These are phyloP conservation scores for Leptodactylus fallax DNA, from an alignment of 2,797 vertebrate genomes.

Conservation along the genomic window DNA sequence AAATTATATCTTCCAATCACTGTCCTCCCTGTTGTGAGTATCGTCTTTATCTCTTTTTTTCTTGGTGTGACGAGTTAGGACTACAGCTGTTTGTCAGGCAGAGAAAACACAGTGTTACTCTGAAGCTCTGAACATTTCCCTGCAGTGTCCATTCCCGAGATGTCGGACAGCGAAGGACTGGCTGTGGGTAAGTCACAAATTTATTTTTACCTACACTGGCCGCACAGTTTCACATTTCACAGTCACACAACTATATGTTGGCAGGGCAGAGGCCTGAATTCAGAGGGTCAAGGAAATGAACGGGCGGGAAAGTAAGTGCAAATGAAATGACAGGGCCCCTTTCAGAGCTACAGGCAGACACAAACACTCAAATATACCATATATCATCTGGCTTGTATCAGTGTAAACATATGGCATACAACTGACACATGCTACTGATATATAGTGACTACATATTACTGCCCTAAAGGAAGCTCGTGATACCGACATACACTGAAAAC, in stretches of 20 bases:
- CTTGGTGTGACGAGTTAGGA: conserved; percentile 77
- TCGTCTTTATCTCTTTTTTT: conserved; percentile 79
- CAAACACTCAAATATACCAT: background rate
- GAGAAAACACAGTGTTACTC: conserved; percentile 37
- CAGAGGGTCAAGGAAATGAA: background rate
- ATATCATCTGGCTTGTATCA: background rate
- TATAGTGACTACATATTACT: background rate
- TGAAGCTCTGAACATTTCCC: conserved; percentile 50
- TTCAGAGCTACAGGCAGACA: background rate
- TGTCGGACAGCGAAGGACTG: conserved; percentile 95
- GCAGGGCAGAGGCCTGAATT: background rate
- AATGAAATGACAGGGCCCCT: background rate
- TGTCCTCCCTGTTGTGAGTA: conserved; percentile 76
- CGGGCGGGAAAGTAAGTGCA: background rate
- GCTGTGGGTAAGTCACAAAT: conserved; percentile 86
- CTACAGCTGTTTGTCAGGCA: conserved; percentile 73
- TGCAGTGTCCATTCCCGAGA: conserved; percentile 70
- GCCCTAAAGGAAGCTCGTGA: background rate
- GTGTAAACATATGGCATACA: background rate
- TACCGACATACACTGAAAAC: background rate
- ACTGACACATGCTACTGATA: no score
- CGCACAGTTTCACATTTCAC: conserved; percentile 51
- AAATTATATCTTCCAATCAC: conserved; percentile 94
- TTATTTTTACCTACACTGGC: conserved; percentile 76
- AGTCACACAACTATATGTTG: conserved; percentile 17